Evolutionary conservation across 2,113 vertebrate species (phyloP).

Genomic region (Uropsilus gracilis): DNA sequence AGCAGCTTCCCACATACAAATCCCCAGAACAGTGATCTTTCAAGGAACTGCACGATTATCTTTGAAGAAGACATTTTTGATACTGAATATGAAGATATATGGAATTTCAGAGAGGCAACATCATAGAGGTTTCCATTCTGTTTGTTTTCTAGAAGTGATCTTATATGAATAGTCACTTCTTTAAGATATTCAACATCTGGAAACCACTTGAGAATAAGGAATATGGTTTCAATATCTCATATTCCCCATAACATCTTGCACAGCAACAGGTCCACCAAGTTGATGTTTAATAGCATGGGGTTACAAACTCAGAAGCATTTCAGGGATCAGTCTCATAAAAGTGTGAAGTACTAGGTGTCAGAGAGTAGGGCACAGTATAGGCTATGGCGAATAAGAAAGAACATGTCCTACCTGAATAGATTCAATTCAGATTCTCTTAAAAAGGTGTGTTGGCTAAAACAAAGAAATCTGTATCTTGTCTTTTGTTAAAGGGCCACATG

Average conservation of each 20-base stretch:
- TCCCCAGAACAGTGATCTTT: not conserved
- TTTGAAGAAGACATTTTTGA: constrained; percentile 6
- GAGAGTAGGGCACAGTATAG: not conserved
- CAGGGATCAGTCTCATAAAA: not conserved
- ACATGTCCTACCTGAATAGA: not conserved
- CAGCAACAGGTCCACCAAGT: not conserved
- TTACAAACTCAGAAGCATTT: not conserved
- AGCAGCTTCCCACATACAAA: not conserved
- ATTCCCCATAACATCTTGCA: not conserved
- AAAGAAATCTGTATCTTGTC: not conserved
- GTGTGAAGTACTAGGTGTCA: not conserved
- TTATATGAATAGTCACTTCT: not conserved
- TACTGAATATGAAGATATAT: not conserved
- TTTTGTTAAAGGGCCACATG: not conserved
- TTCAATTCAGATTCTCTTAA: not conserved
- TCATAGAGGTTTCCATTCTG: not conserved
- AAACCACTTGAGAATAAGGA: not conserved
- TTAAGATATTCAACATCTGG: not conserved
- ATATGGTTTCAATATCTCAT: not conserved
- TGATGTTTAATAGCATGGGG: not conserved
- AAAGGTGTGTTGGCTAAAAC: not conserved
- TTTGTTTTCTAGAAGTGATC: not conserved
- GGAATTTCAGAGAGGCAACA: not conserved
- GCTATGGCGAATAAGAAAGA: not conserved
- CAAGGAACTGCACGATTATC: not conserved